A percentile compares a stretch with the other conserved stretches of the same genome.
Evolutionary conservation across 2,888 invertebrate genomes (phyloP).

Genomic region (Sinopyrophorus schimmeli): DNA sequence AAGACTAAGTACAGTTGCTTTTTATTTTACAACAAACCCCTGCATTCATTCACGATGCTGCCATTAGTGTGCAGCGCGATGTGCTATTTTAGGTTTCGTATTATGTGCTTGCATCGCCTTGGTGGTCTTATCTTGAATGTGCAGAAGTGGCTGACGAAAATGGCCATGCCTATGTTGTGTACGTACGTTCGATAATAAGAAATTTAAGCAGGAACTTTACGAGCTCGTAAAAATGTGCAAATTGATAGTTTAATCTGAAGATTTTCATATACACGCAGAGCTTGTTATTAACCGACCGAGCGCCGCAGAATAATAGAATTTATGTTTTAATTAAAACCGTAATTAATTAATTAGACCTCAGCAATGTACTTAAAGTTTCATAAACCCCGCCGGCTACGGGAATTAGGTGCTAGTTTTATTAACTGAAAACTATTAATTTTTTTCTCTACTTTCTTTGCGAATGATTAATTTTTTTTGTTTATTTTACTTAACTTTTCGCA

Average conservation of each 20-base stretch:
- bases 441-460: too few species aligned
- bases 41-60: conserved; percentile 25
- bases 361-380: conserved; percentile 10
- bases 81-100: conserved; percentile 26
- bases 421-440: too few species aligned
- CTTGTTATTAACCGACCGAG: conserved; percentile 7
- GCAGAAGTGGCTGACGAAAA: conserved; percentile 14
- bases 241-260: background rate
- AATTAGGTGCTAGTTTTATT: too few species aligned
- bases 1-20: too few species aligned
- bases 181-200: background rate
- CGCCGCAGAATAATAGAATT: conserved; percentile 12
- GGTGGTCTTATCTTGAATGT: conserved; percentile 24
- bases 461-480: too few species aligned
- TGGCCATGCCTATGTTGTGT: conserved; percentile 8
- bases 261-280: conserved; percentile 8
- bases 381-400: conserved; percentile 1
- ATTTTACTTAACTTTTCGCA: too few species aligned
- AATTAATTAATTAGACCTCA: conserved; percentile 11
- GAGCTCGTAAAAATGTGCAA: conserved; percentile 11
- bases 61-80: conserved; percentile 23
- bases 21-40: conserved; percentile 20
- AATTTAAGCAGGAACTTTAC: background rate
- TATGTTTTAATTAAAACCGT: conserved; percentile 15
- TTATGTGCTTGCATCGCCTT: conserved; percentile 9